phyloP scores from a whole-genome alignment of 2,888 invertebrate species.

The Chymomyza fuscimana region DNA sequence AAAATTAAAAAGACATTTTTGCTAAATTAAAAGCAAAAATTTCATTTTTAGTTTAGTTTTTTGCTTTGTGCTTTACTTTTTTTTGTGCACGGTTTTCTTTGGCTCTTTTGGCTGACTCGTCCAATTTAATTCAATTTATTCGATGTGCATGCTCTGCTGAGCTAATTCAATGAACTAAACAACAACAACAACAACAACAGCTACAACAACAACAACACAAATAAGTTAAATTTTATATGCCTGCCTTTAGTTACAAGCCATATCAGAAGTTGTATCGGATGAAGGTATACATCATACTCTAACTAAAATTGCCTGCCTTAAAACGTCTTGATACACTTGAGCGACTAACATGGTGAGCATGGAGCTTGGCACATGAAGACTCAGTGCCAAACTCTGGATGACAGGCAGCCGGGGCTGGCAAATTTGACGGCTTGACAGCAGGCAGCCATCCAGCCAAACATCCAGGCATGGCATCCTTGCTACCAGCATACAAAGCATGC shows the following conservation, averaged over 20 bases:
- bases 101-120: neutral
- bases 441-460: slow-evolving; percentile 19
- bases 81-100: neutral
- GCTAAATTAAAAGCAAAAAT: slow-evolving; percentile 64
- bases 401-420: slow-evolving; percentile 25
- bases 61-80: neutral
- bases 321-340: slow-evolving; percentile 43
- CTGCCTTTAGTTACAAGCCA: slow-evolving; percentile 15
- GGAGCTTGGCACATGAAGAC: neutral
- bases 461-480: neutral
- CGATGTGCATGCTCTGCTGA: slow-evolving; percentile 10
- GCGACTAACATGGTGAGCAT: slow-evolving; percentile 17
- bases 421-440: slow-evolving; percentile 53
- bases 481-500: slow-evolving; percentile 15
- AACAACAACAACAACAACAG: slow-evolving; percentile 31
- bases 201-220: slow-evolving; percentile 2
- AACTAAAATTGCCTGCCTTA: slow-evolving; percentile 40
- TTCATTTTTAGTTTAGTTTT: slow-evolving; percentile 37
- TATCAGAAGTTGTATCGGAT: neutral
- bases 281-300: slow-evolving; percentile 8
- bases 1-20: slow-evolving; percentile 67
- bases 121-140: slow-evolving; percentile 69
- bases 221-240: slow-evolving; percentile 57
- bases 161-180: slow-evolving; percentile 66
- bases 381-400: neutral